phyloP scores from a whole-genome alignment of 2,113 vertebrate genomes.

The Callipepla californica region DNA sequence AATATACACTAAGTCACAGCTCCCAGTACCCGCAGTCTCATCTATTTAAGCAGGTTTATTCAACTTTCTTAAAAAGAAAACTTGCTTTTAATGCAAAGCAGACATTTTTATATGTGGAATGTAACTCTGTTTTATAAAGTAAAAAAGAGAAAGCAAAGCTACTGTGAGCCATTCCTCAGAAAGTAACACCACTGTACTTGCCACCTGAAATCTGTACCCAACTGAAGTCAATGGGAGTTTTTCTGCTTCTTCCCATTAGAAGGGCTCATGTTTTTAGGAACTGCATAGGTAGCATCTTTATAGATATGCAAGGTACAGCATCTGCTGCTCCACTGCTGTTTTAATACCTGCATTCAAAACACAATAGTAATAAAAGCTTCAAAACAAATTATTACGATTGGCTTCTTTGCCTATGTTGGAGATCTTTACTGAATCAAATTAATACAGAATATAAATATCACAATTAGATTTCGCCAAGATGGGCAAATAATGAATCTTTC shows the following conservation, averaged over 20 bases:
- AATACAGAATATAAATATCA: conserved; percentile 67
- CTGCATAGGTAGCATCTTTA: conserved; percentile 60
- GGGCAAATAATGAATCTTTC: conserved; percentile 45
- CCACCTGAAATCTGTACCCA: background rate
- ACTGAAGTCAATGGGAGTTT: conserved; percentile 43
- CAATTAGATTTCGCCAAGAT: conserved; percentile 68
- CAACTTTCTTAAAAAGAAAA: conserved; percentile 38
- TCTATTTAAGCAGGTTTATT: conserved; percentile 44
- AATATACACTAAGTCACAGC: conserved; percentile 26
- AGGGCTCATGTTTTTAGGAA: conserved; percentile 42
- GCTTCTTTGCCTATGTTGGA: conserved; percentile 62
- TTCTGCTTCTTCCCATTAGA: conserved; percentile 56
- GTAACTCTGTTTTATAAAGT: background rate
- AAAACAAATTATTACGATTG: conserved; percentile 70
- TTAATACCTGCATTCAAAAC: conserved; percentile 66
- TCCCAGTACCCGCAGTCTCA: background rate
- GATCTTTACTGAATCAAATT: conserved; percentile 68
- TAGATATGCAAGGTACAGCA: conserved; percentile 45
- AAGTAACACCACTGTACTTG: background rate
- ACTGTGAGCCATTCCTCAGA: conserved; percentile 5
- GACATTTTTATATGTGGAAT: background rate
- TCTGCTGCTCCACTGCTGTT: conserved; percentile 54
- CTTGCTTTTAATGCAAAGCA: conserved; percentile 26
- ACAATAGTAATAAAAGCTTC: conserved; percentile 72
- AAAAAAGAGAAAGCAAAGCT: conserved; percentile 23